A percentile compares a stretch with the other conserved stretches of the same genome.
Conservation (phyloP, 1,140 invertebrate genomes). For the Orchestia grillus region DNA sequence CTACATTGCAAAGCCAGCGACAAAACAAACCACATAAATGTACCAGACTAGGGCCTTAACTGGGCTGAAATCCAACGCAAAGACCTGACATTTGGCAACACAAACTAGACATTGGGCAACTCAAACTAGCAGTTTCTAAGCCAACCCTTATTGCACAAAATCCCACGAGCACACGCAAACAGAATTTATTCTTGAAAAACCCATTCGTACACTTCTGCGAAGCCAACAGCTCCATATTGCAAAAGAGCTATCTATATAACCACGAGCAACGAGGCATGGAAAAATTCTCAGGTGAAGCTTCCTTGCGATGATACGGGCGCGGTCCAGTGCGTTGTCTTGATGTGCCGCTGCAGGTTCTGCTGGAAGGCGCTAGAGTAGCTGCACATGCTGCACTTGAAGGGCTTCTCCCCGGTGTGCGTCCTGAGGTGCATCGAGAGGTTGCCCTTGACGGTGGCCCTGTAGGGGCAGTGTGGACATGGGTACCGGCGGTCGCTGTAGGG, state of each 20-base stretch:
- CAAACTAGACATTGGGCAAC: background rate
- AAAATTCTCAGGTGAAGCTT: background rate
- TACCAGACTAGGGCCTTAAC: background rate
- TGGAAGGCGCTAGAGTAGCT: constrained; percentile 69
- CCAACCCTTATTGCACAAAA: background rate
- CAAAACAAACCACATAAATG: background rate
- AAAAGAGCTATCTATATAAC: background rate
- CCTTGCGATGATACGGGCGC: background rate
- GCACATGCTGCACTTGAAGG: constrained; percentile 72
- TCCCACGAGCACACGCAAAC: background rate
- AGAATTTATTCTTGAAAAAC: background rate
- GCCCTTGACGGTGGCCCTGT: constrained; percentile 53
- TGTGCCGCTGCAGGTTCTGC: constrained; percentile 64
- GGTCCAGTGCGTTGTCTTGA: constrained; percentile 61
- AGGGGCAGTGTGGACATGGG: constrained; percentile 33
- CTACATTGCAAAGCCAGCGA: background rate
- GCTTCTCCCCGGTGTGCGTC: constrained; percentile 71
- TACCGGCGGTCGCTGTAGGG: constrained; percentile 49
- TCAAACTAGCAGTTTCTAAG: background rate
- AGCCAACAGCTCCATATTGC: background rate
- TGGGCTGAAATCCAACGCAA: background rate
- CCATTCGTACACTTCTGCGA: background rate
- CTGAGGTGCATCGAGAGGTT: constrained; percentile 58
- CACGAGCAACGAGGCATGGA: background rate
- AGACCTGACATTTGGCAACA: too few species aligned